These are phyloP conservation scores for Liasis olivaceus DNA, from an alignment of 2,797 vertebrate species.

Conservation along the genomic window DNA sequence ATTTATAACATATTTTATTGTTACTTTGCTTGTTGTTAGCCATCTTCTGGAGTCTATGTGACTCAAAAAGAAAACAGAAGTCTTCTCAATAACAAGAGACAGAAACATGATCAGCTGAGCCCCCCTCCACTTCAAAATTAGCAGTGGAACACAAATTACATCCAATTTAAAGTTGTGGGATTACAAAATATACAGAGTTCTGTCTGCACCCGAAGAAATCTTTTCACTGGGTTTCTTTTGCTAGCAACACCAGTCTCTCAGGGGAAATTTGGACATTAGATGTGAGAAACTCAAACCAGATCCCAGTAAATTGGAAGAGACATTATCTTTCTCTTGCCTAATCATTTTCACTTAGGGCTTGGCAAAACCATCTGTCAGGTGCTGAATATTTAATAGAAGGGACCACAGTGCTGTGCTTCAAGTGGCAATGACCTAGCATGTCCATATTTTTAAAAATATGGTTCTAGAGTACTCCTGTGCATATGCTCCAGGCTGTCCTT, in stretches of 20 bases:
- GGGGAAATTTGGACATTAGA: constrained; percentile 9
- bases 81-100: neutral
- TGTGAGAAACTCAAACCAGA: constrained; percentile 28
- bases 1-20: neutral
- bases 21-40: neutral
- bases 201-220: neutral
- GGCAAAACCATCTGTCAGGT: constrained; percentile 40
- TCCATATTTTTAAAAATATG: constrained; percentile 5
- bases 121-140: neutral
- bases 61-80: neutral
- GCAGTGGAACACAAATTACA: neutral
- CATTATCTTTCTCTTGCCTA: neutral
- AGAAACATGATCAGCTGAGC: neutral
- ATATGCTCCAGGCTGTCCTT: neutral
- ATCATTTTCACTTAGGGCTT: constrained; percentile 47
- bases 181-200: neutral
- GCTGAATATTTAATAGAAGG: constrained; percentile 45
- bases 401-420: constrained; percentile 5
- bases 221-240: neutral
- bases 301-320: constrained; percentile 20
- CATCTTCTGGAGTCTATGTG: neutral
- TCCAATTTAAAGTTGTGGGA: neutral
- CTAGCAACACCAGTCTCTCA: neutral
- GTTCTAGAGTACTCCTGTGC: accelerated
- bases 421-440: neutral